Percentiles rank a stretch among this genome's conserved stretches.
These are phyloP conservation scores for Dryobota labecula DNA, from an alignment of 2,888 invertebrate species.

Conservation along the genomic window DNA sequence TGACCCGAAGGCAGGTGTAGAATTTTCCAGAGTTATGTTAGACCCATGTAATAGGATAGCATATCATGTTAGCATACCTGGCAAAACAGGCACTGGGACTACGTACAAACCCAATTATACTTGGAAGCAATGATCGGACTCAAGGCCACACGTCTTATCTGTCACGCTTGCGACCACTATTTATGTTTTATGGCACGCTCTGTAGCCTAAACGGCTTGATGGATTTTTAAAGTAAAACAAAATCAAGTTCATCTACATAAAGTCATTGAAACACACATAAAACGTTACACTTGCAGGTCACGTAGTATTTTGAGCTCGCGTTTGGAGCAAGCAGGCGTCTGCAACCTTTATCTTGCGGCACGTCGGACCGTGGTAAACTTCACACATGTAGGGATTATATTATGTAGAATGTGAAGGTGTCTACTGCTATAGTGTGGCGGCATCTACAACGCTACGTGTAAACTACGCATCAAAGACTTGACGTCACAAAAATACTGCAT, in stretches of 20 bases:
- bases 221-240: slow-evolving; percentile 30
- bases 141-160: background rate
- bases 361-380: slow-evolving; percentile 43
- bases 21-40: background rate
- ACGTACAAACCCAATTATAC: background rate
- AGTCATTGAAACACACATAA: slow-evolving; percentile 35
- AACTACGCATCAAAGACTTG: too few species aligned
- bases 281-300: slow-evolving; percentile 49
- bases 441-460: too few species aligned
- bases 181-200: too few species aligned
- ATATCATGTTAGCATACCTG: background rate
- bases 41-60: background rate
- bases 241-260: slow-evolving; percentile 41
- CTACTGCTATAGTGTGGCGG: background rate
- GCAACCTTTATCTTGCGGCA: slow-evolving; percentile 55
- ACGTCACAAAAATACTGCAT: too few species aligned
- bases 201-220: too few species aligned
- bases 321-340: slow-evolving; percentile 44
- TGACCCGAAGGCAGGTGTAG: background rate
- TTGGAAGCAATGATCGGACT: background rate
- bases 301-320: slow-evolving; percentile 47
- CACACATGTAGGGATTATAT: slow-evolving; percentile 31
- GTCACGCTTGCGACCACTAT: background rate
- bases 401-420: slow-evolving; percentile 8
- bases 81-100: background rate